A percentile compares a stretch with the other conserved stretches of the same genome.
Conservation (phyloP, 2,888 invertebrate species). For the Mythimna impura region DNA sequence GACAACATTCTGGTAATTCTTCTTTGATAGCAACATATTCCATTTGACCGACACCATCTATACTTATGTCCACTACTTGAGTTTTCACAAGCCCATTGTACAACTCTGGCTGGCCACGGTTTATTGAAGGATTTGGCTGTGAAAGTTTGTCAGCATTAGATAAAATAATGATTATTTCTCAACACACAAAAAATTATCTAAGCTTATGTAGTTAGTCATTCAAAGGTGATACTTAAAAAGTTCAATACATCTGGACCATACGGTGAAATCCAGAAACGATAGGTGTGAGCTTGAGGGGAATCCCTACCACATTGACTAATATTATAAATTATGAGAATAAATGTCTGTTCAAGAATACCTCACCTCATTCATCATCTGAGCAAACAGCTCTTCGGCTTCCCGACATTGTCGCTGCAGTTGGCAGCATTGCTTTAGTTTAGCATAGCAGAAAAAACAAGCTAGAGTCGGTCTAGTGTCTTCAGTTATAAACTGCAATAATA, state of each 20-base stretch:
- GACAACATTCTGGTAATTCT: neutral
- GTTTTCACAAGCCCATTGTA: neutral
- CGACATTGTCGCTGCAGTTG: neutral
- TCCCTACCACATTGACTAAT: too few relatives aligned
- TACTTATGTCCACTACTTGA: neutral
- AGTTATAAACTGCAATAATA: neutral
- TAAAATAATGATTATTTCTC: too few relatives aligned
- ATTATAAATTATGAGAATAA: too few relatives aligned
- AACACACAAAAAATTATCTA: too few relatives aligned
- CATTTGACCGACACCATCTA: neutral
- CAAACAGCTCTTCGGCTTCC: neutral
- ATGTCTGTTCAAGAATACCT: neutral
- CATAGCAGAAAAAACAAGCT: neutral
- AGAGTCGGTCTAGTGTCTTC: neutral
- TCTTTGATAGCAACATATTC: neutral
- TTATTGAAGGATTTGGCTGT: neutral
- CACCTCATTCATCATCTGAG: conserved; percentile 5
- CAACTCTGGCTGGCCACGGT: neutral
- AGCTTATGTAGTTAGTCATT: too few relatives aligned
- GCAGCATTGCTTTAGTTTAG: conserved; percentile 1
- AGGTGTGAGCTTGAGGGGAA: too few relatives aligned
- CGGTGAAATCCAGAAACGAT: too few relatives aligned
- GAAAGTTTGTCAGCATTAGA: neutral
- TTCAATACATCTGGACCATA: too few relatives aligned
- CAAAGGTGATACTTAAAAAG: too few relatives aligned